A percentile compares a stretch with the other conserved stretches of the same genome.
These are phyloP conservation scores for Silurus aristotelis DNA, from an alignment of 2,797 vertebrate genomes.

Conservation along the genomic window DNA sequence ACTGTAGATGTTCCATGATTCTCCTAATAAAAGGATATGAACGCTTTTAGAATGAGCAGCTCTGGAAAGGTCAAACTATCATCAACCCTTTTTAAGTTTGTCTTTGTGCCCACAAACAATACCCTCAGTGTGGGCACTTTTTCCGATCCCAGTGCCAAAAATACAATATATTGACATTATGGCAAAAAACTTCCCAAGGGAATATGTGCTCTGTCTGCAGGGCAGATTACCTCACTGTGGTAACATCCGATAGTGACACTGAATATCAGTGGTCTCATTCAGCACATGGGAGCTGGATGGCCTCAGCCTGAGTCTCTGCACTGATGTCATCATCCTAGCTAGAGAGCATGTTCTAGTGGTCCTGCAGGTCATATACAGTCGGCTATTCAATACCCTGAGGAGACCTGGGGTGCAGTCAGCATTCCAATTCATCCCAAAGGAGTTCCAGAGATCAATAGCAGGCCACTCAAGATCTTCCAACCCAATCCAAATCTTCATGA, in stretches of 20 bases:
- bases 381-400: too few relatives aligned
- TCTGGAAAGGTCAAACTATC: background rate
- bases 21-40: too few relatives aligned
- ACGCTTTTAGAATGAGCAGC: background rate
- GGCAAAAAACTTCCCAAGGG: constrained; percentile 32
- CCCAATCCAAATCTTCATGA: too few relatives aligned
- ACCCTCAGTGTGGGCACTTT: constrained; percentile 24
- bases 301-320: constrained; percentile 1
- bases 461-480: too few relatives aligned
- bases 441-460: too few relatives aligned
- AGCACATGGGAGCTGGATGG: constrained; percentile 40
- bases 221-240: constrained; percentile 43
- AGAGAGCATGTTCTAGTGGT: background rate
- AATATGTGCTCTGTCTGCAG: constrained; percentile 21
- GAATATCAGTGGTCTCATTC: constrained; percentile 36
- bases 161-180: constrained; percentile 32
- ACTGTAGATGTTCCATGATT: too few relatives aligned
- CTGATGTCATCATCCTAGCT: constrained; percentile 34
- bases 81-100: constrained; percentile 20
- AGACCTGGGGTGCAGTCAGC: too few relatives aligned
- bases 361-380: constrained; percentile 1
- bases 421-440: too few relatives aligned
- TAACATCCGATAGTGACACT: constrained; percentile 39
- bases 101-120: constrained; percentile 27
- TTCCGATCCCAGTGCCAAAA: constrained; percentile 22